Evolutionary conservation across 2,888 invertebrate species (phyloP), one percentile per base, ranked within the genome.

Genomic region (Drosophila algonquin): DNA sequence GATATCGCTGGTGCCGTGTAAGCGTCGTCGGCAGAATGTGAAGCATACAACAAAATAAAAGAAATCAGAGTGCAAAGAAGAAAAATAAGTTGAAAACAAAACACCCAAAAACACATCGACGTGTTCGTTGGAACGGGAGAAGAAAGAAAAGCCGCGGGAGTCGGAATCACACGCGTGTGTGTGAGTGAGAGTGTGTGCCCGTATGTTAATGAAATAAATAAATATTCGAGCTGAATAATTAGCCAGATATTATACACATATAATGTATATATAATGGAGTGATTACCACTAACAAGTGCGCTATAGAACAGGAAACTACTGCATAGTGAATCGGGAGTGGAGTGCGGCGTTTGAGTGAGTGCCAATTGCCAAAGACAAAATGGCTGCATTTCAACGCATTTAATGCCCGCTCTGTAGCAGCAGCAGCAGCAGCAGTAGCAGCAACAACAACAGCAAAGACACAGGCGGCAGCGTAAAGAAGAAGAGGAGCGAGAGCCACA

Each of bases 311-410:
- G 40, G 40, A 40, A 40, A n/a, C 40, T 2, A n/a, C 40, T 7
- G n/a, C 40, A 40, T 40, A 40, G 40, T n/a, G 40, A 40, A 40
- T 40, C 40, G 40, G 14, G n/a, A 40, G 40, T 40, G 40, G n/a
- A 40, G 40, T 40, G 40, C 40, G 40, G 40, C 40, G 57, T 30
- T 8, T 30, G 30, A 30, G 30, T 30, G 30, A 30, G 30, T 67
- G 67, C 65, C 65, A 68, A 67, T 67, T 67, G 68, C 7, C 56
- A 69, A 57, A 69, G 67, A 67, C 67, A 67, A 83, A 83, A 83
- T 83, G 82, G 81, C 81, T 82, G 81, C 87, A 84, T 81, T 75
- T 87, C 77, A 87, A 79, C 81, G 85, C 81, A 81, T 87, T 82
- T 82, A 82, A 87, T 79, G 75, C 74, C 63, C 75, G 64, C 77